phyloP scores from a whole-genome alignment of 2,797 vertebrate genomes.

The Aeoliscus strigatus region DNA sequence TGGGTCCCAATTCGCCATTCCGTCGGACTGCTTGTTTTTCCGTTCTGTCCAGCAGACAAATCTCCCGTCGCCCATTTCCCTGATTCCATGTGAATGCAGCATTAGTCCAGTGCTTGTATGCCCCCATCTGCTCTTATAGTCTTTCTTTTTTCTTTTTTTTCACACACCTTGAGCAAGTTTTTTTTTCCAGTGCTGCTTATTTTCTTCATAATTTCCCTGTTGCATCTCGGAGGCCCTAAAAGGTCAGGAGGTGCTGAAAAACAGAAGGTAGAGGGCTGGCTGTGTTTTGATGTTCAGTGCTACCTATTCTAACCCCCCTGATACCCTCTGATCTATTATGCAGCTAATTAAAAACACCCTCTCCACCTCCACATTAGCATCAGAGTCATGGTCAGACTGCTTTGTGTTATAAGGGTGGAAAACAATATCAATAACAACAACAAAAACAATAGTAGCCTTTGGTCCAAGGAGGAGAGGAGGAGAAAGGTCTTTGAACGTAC shows the following conservation, averaged over 20 bases:
- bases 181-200: slow-evolving; percentile 1
- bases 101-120: too few species aligned
- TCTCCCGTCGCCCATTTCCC: too few species aligned
- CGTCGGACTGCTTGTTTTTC: too few species aligned
- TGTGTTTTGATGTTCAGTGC: slow-evolving; percentile 74
- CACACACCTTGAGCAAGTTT: background rate
- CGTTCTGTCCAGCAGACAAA: too few species aligned
- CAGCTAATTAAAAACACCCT: slow-evolving; percentile 74
- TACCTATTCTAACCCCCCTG: slow-evolving; percentile 63
- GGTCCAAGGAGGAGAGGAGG: slow-evolving; percentile 72
- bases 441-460: slow-evolving; percentile 83
- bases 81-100: too few species aligned
- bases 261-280: slow-evolving; percentile 44
- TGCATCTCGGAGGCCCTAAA: slow-evolving; percentile 29
- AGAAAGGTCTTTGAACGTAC: slow-evolving; percentile 71
- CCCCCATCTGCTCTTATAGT: background rate
- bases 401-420: slow-evolving; percentile 74
- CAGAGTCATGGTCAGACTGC: slow-evolving; percentile 82
- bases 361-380: slow-evolving; percentile 76
- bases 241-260: slow-evolving; percentile 63
- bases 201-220: slow-evolving; percentile 30
- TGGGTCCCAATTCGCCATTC: too few species aligned
- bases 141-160: background rate
- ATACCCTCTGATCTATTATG: slow-evolving; percentile 69
- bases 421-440: slow-evolving; percentile 80